phyloP scores from a whole-genome alignment of 2,113 vertebrate genomes.

The Oreochromis spilurus region DNA sequence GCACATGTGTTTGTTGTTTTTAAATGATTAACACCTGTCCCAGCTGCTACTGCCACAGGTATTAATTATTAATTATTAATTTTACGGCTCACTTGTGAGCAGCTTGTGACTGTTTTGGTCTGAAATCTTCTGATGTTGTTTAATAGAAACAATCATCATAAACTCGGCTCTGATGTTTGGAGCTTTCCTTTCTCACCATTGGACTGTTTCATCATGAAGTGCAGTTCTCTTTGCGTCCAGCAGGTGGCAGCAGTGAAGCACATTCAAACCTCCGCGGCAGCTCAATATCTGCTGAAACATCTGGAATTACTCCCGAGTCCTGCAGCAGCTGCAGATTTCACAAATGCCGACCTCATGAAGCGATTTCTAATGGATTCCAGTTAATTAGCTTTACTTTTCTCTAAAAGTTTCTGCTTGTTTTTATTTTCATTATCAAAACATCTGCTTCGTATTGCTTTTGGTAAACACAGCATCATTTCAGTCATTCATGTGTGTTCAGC shows the following conservation, averaged over 20 bases:
- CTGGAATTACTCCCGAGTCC: not conserved
- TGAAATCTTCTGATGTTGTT: not conserved
- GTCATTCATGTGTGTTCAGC: not conserved
- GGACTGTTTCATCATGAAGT: rapidly evolving
- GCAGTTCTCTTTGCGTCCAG: not conserved
- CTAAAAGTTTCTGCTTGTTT: not conserved
- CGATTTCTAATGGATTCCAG: not conserved
- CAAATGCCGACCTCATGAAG: not conserved
- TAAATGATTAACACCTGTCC: rapidly evolving
- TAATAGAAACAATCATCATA: rapidly evolving
- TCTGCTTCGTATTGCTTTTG: rapidly evolving
- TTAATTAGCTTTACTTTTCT: rapidly evolving
- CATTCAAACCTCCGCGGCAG: not conserved
- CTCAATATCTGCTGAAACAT: not conserved
- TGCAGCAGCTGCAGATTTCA: not conserved
- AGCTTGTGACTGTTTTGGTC: not conserved
- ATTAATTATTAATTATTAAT: rapidly evolving
- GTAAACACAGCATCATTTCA: not conserved
- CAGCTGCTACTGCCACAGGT: not conserved
- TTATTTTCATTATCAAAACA: not conserved
- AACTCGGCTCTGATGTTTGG: not conserved
- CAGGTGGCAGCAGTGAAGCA: not conserved
- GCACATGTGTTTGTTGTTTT: not conserved
- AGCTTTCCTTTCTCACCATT: rapidly evolving
- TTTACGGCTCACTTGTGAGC: rapidly evolving